Percentiles rank a stretch among this genome's conserved stretches.
Conservation (phyloP, 2,888 invertebrate genomes). For the Digitonthophagus gazella region DNA sequence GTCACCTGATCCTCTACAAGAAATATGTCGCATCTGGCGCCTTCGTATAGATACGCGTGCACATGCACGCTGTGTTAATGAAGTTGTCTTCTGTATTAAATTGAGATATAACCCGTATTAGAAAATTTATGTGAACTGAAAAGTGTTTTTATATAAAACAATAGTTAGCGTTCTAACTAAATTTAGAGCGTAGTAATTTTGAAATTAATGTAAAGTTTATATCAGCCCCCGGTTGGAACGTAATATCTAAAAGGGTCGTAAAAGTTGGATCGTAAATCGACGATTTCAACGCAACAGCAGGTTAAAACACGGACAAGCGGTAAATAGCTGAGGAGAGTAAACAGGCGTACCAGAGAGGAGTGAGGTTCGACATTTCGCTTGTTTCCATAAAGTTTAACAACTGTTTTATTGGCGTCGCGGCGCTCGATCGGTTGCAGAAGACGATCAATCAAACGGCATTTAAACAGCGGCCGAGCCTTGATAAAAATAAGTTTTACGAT, state of each 20-base stretch:
- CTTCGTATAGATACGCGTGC: too few relatives aligned
- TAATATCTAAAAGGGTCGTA: not conserved
- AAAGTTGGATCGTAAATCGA: not conserved
- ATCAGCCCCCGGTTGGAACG: not conserved
- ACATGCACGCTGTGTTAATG: too few relatives aligned
- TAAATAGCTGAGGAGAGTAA: not conserved
- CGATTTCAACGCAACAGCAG: not conserved
- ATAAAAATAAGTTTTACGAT: conserved; percentile 15
- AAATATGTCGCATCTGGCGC: too few relatives aligned
- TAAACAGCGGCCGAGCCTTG: conserved; percentile 9
- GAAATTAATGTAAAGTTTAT: too few relatives aligned
- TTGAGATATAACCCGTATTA: too few relatives aligned
- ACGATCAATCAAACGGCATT: conserved; percentile 16
- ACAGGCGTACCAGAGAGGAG: not conserved
- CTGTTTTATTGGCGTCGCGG: conserved; percentile 9
- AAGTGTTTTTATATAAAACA: too few relatives aligned
- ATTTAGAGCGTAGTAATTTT: not conserved
- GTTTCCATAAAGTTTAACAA: conserved; percentile 12
- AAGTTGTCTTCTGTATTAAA: too few relatives aligned
- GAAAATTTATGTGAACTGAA: too few relatives aligned
- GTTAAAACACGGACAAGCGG: not conserved
- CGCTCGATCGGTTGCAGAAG: not conserved
- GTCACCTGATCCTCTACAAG: too few relatives aligned
- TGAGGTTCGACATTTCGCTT: conserved; percentile 7
- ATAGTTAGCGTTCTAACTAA: too few relatives aligned